A percentile compares a stretch with the other conserved stretches of the same genome.
phyloP scores from a whole-genome alignment of 2,888 invertebrate genomes.

The Drosophila siamana region DNA sequence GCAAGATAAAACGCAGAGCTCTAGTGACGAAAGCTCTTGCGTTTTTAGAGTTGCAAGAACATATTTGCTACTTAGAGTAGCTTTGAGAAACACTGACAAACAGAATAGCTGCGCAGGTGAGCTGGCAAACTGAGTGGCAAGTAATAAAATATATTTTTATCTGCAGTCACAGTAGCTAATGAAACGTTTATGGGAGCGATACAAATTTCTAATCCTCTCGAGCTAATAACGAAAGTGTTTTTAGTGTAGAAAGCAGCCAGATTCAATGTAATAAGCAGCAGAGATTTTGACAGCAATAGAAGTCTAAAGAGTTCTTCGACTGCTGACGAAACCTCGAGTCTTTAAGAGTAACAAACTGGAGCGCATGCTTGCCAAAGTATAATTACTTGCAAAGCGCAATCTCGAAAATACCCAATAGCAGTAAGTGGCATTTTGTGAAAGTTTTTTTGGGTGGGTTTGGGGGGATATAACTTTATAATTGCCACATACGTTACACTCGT shows the following conservation, averaged over 20 bases:
- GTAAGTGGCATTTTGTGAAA: background rate
- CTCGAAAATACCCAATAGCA: background rate
- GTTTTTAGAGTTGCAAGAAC: background rate
- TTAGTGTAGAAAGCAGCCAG: too few species aligned
- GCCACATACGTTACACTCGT: background rate
- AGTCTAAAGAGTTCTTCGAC: too few species aligned
- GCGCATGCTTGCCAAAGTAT: background rate
- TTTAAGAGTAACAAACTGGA: background rate
- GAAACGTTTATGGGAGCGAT: background rate
- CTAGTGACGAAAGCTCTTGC: background rate
- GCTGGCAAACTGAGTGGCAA: too few species aligned
- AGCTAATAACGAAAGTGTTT: background rate
- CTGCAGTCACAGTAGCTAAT: too few species aligned
- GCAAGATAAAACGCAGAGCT: background rate
- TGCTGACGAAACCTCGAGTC: background rate
- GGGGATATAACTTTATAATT: constrained; percentile 15
- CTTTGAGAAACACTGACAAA: background rate
- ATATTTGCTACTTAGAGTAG: background rate
- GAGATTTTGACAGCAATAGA: too few species aligned
- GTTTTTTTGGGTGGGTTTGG: background rate
- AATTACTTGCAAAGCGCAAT: background rate
- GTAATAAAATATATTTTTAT: background rate
- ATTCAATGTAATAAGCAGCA: background rate
- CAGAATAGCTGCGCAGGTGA: background rate
- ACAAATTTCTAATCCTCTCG: background rate